These are phyloP conservation scores for Naso thynnoides DNA, from an alignment of 2,797 vertebrate genomes.

Conservation along the genomic window DNA sequence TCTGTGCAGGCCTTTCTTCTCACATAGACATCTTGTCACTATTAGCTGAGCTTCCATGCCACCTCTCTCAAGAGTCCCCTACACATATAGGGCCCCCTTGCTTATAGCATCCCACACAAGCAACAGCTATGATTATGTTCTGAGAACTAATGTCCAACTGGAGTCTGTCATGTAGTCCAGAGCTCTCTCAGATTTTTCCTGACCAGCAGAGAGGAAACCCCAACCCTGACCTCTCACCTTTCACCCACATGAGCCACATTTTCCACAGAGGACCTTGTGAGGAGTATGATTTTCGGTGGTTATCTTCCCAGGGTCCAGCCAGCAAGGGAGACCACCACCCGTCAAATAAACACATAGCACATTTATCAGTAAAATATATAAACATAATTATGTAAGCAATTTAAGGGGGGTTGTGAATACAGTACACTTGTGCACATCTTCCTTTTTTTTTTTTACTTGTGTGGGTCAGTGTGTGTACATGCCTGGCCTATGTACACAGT, in stretches of 20 bases:
- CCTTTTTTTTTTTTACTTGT: neutral
- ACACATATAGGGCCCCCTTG: slow-evolving; percentile 21
- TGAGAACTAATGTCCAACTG: slow-evolving; percentile 53
- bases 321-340: slow-evolving; percentile 36
- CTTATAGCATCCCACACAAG: slow-evolving; percentile 38
- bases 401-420: slow-evolving; percentile 37
- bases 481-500: neutral
- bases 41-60: slow-evolving; percentile 31
- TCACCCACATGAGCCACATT: slow-evolving; percentile 61
- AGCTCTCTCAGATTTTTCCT: slow-evolving; percentile 44
- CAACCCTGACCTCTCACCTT: slow-evolving; percentile 62
- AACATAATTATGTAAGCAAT: slow-evolving; percentile 64
- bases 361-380: slow-evolving; percentile 72
- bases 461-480: neutral
- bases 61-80: slow-evolving; percentile 59
- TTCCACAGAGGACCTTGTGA: slow-evolving; percentile 65
- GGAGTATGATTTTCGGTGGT: slow-evolving; percentile 40
- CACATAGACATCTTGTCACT: slow-evolving; percentile 50
- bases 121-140: slow-evolving; percentile 35
- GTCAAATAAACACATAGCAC: slow-evolving; percentile 71
- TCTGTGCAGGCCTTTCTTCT: slow-evolving; percentile 33
- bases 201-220: slow-evolving; percentile 68
- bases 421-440: slow-evolving; percentile 26
- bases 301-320: slow-evolving; percentile 77
- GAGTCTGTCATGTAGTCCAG: slow-evolving; percentile 41